Evolutionary conservation across 2,113 vertebrate genomes (phyloP), one percentile per base, ranked within the genome.

Genomic region (Globicephala melas): DNA sequence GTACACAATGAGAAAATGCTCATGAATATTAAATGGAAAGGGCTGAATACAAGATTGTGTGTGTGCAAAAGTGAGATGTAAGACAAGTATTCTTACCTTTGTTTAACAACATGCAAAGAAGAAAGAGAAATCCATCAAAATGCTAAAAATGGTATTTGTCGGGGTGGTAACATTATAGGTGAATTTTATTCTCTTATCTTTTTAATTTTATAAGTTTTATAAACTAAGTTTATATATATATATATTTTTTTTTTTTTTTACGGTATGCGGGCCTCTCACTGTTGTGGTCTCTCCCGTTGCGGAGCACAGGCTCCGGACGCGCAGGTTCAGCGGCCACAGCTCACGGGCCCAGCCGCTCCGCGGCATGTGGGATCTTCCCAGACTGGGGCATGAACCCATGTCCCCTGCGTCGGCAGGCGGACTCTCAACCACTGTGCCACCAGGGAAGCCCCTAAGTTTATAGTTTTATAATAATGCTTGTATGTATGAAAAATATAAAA

Each of bases 161-260:
- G 67, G 36, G 11, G 17, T 71, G n/a, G 23, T 73, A 87, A 71
- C 33, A 81, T n/a, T 41, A 77, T 17, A 82, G 2, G 53, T 71
- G 4, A 71, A 67, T 86, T 90, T 88, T 83, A 77, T 47, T 95
- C 55, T 87, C 60, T 47, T 80, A 89, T 26, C 8, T 83, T 82
- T 95, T 87, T 23, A 62, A 91, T 93, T 90, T 82, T 85, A 1
- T 86, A 91, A 84, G 28, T 95, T 92, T 76, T 70, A 90, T 47
- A 76, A 9, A 55, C 17, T 31, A 11, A 71, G 2, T 23, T 70
- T 95, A 73, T 33, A 17, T 47, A 44, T 44, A 44, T 44, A 44
- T 44, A 44, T 44, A 44, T 36, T 3, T 47, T 47, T 13, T 13
- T 13, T 36, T 3, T 47, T 47, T 13, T 13, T 13, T 13, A 2